These are phyloP conservation scores for Archips crataeganus DNA, from an alignment of 2,888 invertebrate species.

Conservation along the genomic window DNA sequence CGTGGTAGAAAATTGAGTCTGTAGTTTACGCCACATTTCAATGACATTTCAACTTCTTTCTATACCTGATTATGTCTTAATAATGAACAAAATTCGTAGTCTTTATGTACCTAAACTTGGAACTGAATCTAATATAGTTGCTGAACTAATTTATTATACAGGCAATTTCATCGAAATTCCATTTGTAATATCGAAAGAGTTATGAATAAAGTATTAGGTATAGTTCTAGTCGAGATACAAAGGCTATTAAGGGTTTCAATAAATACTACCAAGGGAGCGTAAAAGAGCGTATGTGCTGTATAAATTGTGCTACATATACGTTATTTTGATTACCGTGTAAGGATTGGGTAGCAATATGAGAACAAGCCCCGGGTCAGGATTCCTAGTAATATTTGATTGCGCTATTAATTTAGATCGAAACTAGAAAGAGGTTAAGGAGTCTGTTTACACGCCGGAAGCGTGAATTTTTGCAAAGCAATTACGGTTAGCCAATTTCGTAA, in stretches of 20 bases:
- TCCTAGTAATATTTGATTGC: slow-evolving; percentile 14
- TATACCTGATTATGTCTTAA: not conserved
- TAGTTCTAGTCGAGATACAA: not conserved
- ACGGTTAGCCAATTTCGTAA: slow-evolving; percentile 57
- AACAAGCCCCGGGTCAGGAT: not conserved
- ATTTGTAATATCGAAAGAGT: not conserved
- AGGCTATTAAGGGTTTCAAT: not conserved
- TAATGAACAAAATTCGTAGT: not conserved
- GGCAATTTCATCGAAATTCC: not conserved
- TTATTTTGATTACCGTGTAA: not conserved
- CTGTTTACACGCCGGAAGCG: slow-evolving; percentile 79
- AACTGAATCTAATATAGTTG: not conserved
- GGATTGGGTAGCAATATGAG: not conserved
- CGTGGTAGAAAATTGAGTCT: too few relatives aligned
- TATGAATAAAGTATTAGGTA: slow-evolving; percentile 3
- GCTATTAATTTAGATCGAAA: slow-evolving; percentile 15
- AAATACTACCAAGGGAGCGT: not conserved
- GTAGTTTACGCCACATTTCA: too few relatives aligned
- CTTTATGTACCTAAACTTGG: not conserved
- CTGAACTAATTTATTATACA: not conserved
- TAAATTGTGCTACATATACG: not conserved
- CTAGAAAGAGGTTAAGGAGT: slow-evolving; percentile 56
- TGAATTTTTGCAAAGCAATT: slow-evolving; percentile 50
- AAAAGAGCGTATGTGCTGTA: not conserved
- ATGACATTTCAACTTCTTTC: too few relatives aligned